phyloP scores from a whole-genome alignment of 2,797 vertebrate species.

The Bucorvus abyssinicus region DNA sequence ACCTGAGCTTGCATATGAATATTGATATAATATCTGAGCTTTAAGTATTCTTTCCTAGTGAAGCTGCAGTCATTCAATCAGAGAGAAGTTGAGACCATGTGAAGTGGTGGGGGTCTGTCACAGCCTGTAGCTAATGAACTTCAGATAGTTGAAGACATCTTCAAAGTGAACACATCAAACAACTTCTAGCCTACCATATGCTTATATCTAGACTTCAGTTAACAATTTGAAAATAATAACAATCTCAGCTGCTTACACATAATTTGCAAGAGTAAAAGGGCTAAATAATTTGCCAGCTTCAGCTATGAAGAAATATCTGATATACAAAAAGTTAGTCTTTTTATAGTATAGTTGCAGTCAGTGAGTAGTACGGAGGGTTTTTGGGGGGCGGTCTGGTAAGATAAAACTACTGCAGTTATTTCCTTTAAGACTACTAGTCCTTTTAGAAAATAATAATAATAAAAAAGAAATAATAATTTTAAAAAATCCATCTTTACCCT shows the following conservation, averaged over 20 bases:
- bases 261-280: neutral
- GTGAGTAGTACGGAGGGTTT: neutral
- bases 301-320: neutral
- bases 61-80: neutral
- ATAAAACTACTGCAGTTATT: neutral
- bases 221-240: neutral
- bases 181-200: neutral
- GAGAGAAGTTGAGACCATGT: neutral
- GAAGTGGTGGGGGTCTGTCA: neutral
- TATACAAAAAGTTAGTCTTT: neutral
- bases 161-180: constrained; percentile 28
- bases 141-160: neutral
- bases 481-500: neutral
- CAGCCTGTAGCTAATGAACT: neutral
- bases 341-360: neutral
- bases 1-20: neutral
- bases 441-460: neutral
- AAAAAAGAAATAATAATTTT: neutral
- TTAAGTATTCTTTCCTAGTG: neutral
- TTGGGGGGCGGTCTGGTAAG: neutral
- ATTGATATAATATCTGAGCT: neutral
- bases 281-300: neutral
- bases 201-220: neutral
- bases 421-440: neutral
- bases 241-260: neutral